A percentile compares a stretch with the other conserved stretches of the same genome.
Conservation (phyloP, 1,140 invertebrate genomes). For the Geopemphigus sp. region DNA sequence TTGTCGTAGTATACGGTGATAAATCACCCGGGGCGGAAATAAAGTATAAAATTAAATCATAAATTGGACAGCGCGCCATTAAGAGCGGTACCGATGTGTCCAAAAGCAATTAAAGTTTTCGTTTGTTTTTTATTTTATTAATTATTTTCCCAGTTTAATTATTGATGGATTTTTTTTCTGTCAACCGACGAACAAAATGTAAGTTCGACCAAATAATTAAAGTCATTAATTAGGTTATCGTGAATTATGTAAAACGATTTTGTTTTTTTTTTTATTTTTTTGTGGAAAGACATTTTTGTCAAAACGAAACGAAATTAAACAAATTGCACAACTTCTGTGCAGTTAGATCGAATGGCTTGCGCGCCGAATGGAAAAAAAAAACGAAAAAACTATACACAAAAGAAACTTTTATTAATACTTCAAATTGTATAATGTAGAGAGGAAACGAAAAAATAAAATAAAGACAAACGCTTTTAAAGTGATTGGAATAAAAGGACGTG, state of each 20-base stretch:
- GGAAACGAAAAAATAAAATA: not conserved
- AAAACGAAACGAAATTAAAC: slow-evolving; percentile 38
- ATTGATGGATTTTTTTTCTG: slow-evolving; percentile 36
- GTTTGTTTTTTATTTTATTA: slow-evolving; percentile 45
- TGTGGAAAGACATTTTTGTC: slow-evolving; percentile 6
- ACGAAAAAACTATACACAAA: not conserved
- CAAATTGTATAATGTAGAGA: slow-evolving; percentile 3
- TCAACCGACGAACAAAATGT: slow-evolving; percentile 27
- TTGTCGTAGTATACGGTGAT: not conserved
- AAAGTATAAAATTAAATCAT: slow-evolving; percentile 36
- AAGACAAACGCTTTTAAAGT: slow-evolving; percentile 17
- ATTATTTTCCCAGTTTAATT: slow-evolving; percentile 33
- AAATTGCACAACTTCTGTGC: slow-evolving; percentile 5
- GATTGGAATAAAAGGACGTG: slow-evolving; percentile 16
- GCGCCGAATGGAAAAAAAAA: not conserved
- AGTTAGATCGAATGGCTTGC: slow-evolving; percentile 9
- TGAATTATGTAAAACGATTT: slow-evolving; percentile 39
- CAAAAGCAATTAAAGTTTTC: slow-evolving; percentile 36
- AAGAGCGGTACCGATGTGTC: slow-evolving; percentile 10
- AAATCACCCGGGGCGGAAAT: slow-evolving; percentile 2
- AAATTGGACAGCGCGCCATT: slow-evolving; percentile 32
- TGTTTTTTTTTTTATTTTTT: slow-evolving; percentile 15
- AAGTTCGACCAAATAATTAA: slow-evolving; percentile 42
- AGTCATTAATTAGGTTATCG: slow-evolving; percentile 43
- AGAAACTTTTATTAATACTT: slow-evolving; percentile 18